Evolutionary conservation across 1,140 invertebrate species (phyloP).

Genomic region (Lepidurus couesii): DNA sequence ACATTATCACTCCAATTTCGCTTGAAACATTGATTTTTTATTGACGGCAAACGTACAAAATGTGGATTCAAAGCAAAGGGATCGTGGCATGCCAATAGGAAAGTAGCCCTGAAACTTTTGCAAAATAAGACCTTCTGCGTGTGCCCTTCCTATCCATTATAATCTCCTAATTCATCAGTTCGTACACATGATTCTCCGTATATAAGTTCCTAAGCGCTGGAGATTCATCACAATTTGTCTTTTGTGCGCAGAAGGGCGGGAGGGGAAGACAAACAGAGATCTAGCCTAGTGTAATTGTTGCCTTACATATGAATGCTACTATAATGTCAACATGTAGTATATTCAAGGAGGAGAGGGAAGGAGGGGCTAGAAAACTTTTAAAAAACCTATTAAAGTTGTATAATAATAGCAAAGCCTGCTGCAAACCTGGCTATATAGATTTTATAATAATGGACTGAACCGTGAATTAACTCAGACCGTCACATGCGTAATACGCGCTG

Average conservation of each 20-base stretch:
- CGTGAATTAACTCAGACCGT: background rate
- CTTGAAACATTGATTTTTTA: background rate
- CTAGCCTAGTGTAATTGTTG: background rate
- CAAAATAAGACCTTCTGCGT: background rate
- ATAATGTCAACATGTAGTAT: background rate
- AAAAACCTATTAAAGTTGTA: background rate
- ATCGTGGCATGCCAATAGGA: constrained; percentile 18
- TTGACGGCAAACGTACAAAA: constrained; percentile 10
- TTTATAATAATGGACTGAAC: background rate
- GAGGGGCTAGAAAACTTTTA: background rate
- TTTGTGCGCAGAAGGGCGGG: background rate
- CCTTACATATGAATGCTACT: constrained; percentile 16
- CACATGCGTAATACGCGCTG: background rate
- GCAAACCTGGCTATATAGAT: background rate
- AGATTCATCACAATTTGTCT: constrained; percentile 19
- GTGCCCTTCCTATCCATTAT: background rate
- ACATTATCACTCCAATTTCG: background rate
- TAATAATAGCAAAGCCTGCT: background rate
- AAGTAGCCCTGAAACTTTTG: constrained; percentile 8
- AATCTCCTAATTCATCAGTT: too few species aligned
- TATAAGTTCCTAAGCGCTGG: background rate
- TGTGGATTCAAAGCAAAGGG: background rate
- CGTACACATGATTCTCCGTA: background rate
- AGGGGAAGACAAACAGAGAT: constrained; percentile 5
- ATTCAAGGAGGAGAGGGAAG: background rate